phyloP scores from a whole-genome alignment of 2,888 invertebrate species.

The Parnassius apollo region DNA sequence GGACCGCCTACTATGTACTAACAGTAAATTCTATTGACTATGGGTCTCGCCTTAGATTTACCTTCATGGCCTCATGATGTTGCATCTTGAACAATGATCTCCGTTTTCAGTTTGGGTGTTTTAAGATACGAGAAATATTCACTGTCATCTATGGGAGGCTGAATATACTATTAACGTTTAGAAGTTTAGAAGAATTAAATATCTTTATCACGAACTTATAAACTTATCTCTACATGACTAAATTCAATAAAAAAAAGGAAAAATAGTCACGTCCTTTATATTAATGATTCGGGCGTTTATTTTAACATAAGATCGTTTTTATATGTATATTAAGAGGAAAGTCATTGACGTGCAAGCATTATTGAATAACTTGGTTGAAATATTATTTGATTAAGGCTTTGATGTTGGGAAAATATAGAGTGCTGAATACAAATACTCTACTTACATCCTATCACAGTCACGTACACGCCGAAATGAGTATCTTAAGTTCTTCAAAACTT shows the following conservation, averaged over 20 bases:
- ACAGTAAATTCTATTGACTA: too few relatives aligned
- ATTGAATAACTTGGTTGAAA: constrained; percentile 43
- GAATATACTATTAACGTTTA: too few relatives aligned
- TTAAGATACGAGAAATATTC: too few relatives aligned
- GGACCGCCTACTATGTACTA: too few relatives aligned
- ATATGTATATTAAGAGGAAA: constrained; percentile 14
- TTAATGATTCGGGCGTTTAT: constrained; percentile 17
- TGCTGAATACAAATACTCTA: constrained; percentile 55
- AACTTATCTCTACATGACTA: too few relatives aligned
- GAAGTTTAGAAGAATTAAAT: too few relatives aligned
- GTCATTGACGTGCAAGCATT: constrained; percentile 28
- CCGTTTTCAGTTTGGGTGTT: too few relatives aligned
- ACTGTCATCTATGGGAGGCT: too few relatives aligned
- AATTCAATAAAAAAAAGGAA: not conserved
- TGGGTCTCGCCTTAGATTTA: too few relatives aligned
- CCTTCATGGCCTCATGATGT: too few relatives aligned
- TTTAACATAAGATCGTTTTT: constrained; percentile 8
- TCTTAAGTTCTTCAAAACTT: constrained; percentile 1
- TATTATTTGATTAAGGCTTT: constrained; percentile 41
- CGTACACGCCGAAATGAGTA: constrained; percentile 2
- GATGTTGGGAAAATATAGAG: constrained; percentile 45
- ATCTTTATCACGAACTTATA: too few relatives aligned
- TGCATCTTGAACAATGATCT: too few relatives aligned
- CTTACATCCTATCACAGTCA: constrained; percentile 36
- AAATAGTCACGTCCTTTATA: constrained; percentile 16